phyloP scores from a whole-genome alignment of 1,140 invertebrate genomes.

The Xylocopa sonorina region DNA sequence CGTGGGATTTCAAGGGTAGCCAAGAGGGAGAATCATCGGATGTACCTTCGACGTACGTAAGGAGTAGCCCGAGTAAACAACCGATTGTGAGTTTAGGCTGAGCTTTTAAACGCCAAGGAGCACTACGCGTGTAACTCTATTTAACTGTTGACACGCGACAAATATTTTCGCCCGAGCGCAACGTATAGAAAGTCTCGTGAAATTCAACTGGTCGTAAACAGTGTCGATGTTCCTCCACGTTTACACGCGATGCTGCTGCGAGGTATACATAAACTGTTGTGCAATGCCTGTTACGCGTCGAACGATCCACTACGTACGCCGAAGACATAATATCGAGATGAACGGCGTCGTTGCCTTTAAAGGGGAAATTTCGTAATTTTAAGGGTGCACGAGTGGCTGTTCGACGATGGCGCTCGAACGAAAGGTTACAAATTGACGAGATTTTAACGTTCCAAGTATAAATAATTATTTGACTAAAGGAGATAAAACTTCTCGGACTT shows the following conservation, averaged over 20 bases:
- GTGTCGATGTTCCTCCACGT: neutral
- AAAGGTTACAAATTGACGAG: neutral
- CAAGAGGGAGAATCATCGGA: constrained; percentile 16
- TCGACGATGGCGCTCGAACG: neutral
- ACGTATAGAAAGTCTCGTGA: constrained; percentile 54
- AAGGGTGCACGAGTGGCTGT: too few species aligned
- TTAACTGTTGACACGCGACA: neutral
- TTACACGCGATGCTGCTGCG: neutral
- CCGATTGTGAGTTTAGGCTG: too few species aligned
- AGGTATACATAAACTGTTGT: constrained; percentile 24
- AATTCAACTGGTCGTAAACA: constrained; percentile 44
- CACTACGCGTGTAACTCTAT: too few species aligned
- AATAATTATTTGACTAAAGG: too few species aligned
- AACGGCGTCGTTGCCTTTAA: neutral
- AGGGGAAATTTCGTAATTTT: neutral
- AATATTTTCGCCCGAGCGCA: constrained; percentile 17
- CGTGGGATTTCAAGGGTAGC: neutral
- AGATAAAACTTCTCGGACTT: too few species aligned
- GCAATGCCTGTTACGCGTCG: constrained; percentile 36
- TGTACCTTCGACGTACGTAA: neutral
- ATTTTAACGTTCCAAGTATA: neutral
- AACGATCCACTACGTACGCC: neutral
- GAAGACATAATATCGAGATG: neutral
- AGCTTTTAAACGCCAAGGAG: neutral
- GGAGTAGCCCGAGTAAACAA: too few species aligned